Conservation (phyloP, 1,140 invertebrate species). For the Metopolophium dirhodum region DNA sequence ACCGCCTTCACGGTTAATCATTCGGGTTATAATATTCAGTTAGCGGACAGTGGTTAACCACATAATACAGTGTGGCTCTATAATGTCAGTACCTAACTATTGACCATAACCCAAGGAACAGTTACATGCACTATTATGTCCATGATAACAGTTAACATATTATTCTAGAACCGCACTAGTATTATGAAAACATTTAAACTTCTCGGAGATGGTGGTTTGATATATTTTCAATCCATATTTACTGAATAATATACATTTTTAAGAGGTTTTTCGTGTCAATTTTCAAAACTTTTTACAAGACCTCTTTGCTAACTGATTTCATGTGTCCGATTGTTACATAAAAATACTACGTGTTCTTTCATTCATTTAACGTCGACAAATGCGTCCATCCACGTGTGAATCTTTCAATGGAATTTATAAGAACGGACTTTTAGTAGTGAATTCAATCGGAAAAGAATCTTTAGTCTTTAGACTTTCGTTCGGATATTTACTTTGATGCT, state of each 20-base stretch:
- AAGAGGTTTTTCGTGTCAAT: background rate
- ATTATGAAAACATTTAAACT: background rate
- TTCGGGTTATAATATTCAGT: background rate
- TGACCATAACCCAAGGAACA: background rate
- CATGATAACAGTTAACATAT: background rate
- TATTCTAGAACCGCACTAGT: background rate
- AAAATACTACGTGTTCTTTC: background rate
- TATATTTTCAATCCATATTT: background rate
- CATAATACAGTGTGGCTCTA: background rate
- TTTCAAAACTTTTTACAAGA: background rate
- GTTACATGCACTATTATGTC: background rate
- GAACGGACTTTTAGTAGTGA: constrained; percentile 15
- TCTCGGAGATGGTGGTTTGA: background rate
- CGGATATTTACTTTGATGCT: background rate
- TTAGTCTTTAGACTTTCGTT: background rate
- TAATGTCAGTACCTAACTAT: background rate
- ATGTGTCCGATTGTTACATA: background rate
- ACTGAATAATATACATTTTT: background rate
- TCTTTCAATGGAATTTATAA: background rate
- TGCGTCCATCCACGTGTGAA: background rate
- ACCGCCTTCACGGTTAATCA: too few species aligned
- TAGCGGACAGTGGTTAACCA: too few species aligned
- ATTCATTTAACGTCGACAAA: background rate
- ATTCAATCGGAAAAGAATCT: constrained; percentile 25
- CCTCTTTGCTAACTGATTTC: background rate